A percentile compares a stretch with the other conserved stretches of the same genome.
Evolutionary conservation across 2,888 invertebrate species (phyloP).

Genomic region (Heliconius cydno): DNA sequence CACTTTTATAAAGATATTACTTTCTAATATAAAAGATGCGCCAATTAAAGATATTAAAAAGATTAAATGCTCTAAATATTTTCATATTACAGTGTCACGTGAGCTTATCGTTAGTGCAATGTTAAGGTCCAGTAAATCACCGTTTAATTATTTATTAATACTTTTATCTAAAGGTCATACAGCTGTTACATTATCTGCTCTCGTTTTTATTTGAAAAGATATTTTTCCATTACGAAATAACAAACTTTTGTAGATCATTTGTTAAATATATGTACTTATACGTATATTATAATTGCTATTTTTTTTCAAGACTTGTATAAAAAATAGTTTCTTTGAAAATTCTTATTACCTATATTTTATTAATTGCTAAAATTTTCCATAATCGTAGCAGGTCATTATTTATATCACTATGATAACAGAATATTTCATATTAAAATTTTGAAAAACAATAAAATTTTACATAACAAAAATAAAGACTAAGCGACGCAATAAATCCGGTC

Average conservation of each 20-base stretch:
- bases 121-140: conserved; percentile 12
- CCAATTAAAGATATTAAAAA: background rate
- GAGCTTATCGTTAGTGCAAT: conserved; percentile 9
- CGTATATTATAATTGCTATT: background rate
- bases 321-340: too few species aligned
- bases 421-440: background rate
- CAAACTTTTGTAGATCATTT: background rate
- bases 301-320: too few species aligned
- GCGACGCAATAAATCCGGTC: conserved; percentile 28
- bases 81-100: background rate
- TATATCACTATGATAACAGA: background rate
- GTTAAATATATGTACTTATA: background rate
- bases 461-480: conserved; percentile 4
- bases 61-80: background rate
- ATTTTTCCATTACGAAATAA: background rate
- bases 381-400: too few species aligned
- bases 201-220: background rate
- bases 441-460: too few species aligned
- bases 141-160: conserved; percentile 1
- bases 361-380: too few species aligned
- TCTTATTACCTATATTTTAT: too few species aligned
- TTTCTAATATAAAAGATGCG: background rate
- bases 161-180: conserved; percentile 5
- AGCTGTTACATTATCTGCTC: background rate
- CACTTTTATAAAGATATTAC: too few species aligned